Conservation (phyloP, 2,113 vertebrate genomes). For the Alces alces region DNA sequence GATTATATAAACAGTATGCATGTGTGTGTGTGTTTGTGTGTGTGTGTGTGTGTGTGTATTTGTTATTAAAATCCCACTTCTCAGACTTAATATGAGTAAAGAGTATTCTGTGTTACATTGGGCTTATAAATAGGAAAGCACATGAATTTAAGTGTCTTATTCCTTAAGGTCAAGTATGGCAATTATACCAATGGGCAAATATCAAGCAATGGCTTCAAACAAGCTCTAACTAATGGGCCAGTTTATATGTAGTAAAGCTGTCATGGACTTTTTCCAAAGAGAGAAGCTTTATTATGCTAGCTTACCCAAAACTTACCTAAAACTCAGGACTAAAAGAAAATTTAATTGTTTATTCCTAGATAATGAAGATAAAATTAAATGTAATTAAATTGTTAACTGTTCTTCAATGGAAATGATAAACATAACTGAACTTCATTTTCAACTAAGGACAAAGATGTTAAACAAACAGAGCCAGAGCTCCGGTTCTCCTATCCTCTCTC, state of each 20-base stretch:
- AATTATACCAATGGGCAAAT: neutral
- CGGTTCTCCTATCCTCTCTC: neutral
- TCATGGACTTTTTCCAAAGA: neutral
- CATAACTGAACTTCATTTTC: neutral
- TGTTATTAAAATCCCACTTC: neutral
- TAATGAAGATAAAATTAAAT: conserved; percentile 21
- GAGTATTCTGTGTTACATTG: neutral
- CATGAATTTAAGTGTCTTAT: neutral
- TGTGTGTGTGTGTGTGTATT: neutral
- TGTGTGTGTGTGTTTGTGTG: neutral
- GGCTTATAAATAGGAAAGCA: neutral
- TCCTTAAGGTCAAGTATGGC: neutral
- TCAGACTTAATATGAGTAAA: neutral
- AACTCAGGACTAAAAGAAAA: neutral
- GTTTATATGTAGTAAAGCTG: neutral
- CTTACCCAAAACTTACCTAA: neutral
- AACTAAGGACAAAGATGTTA: neutral
- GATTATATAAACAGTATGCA: neutral
- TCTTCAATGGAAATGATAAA: neutral
- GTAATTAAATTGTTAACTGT: conserved; percentile 6
- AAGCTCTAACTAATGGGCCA: neutral
- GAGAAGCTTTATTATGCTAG: neutral
- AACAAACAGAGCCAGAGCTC: neutral
- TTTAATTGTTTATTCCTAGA: neutral
- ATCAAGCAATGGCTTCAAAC: neutral